Conservation (phyloP, 2,113 vertebrate species). For the Ceyx cyanopectus region DNA sequence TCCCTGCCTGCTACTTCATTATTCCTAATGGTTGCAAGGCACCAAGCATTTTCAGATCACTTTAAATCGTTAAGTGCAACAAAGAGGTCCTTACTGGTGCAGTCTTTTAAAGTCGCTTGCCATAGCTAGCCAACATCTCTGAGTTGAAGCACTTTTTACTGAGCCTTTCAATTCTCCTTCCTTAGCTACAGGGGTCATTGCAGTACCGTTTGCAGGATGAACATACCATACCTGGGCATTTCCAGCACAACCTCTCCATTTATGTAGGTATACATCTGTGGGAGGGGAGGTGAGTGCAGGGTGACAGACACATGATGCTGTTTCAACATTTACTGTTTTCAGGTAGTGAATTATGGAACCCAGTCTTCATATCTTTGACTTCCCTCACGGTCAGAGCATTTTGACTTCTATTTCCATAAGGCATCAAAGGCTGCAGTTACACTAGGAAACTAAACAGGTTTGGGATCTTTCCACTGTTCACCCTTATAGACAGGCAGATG, state of each 20-base stretch:
- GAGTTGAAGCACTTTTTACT: background rate
- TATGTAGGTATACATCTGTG: fast-evolving
- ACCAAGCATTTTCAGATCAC: background rate
- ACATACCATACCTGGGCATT: background rate
- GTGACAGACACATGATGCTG: background rate
- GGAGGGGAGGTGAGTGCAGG: too few relatives aligned
- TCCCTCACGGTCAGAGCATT: background rate
- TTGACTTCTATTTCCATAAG: background rate
- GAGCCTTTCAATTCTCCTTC: background rate
- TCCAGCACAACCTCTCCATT: background rate
- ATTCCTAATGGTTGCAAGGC: background rate
- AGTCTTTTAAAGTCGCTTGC: background rate
- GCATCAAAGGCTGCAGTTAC: background rate
- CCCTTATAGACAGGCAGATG: background rate
- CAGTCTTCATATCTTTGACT: background rate
- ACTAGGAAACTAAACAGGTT: background rate
- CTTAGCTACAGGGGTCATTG: constrained; percentile 7
- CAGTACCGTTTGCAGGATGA: background rate
- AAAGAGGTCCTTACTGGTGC: background rate
- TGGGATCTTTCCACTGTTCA: background rate
- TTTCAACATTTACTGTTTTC: background rate
- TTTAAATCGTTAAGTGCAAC: background rate
- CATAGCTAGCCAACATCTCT: background rate
- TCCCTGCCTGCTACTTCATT: background rate
- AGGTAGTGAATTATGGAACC: background rate